These are phyloP conservation scores for Pristionchus entomophagus DNA, from an alignment of 2,888 invertebrate species.

Conservation along the genomic window DNA sequence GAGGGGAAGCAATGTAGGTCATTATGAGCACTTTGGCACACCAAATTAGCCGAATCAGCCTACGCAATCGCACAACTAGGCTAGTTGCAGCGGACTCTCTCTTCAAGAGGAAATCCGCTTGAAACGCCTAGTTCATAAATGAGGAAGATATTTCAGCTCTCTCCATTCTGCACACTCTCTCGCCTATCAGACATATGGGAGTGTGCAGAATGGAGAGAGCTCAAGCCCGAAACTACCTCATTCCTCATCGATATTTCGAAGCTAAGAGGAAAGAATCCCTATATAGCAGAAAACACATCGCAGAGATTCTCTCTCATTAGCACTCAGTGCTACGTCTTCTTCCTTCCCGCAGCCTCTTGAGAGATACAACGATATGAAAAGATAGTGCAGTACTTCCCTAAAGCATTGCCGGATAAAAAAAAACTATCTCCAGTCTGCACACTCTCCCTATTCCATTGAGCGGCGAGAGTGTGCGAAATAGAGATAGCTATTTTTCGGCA, in stretches of 20 bases:
- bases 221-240: too few relatives aligned
- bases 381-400: neutral
- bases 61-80: constrained; percentile 5
- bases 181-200: too few relatives aligned
- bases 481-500: neutral
- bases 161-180: neutral
- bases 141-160: neutral
- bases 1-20: neutral
- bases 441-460: neutral
- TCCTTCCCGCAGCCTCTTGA: neutral
- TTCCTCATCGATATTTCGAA: neutral
- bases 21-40: neutral
- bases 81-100: neutral
- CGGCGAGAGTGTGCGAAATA: neutral
- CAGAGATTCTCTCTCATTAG: neutral
- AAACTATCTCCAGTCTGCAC: neutral
- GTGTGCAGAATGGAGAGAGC: too few relatives aligned
- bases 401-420: neutral
- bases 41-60: neutral
- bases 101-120: too few relatives aligned
- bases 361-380: neutral
- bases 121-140: too few relatives aligned
- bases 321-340: neutral
- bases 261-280: neutral
- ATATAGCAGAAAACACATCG: neutral